Conservation (phyloP, 1,140 invertebrate genomes). For the Drosophila repleta region DNA sequence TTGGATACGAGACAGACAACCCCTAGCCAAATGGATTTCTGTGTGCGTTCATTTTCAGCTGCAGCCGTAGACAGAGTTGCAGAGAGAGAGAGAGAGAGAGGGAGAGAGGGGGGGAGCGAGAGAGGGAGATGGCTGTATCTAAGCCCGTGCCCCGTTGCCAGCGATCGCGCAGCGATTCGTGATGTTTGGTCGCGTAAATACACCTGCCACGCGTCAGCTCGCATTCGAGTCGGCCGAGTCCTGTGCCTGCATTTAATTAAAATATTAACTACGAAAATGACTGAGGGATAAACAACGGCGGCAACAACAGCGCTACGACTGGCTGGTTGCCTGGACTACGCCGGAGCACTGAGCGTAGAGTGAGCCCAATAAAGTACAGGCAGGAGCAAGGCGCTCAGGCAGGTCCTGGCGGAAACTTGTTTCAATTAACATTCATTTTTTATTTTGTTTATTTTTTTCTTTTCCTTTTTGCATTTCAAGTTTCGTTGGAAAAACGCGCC, state of each 20-base stretch:
- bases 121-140: conserved; percentile 40
- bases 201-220: conserved; percentile 79
- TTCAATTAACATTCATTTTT: conserved; percentile 68
- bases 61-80: conserved; percentile 32
- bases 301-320: conserved; percentile 35
- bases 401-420: conserved; percentile 70
- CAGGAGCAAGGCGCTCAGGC: background rate
- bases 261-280: conserved; percentile 82
- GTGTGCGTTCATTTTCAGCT: conserved; percentile 71
- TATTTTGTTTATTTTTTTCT: too few relatives aligned
- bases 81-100: conserved; percentile 21
- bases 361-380: background rate
- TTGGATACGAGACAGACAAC: conserved; percentile 51
- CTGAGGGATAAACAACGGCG: conserved; percentile 24
- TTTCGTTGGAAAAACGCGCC: conserved; percentile 65
- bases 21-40: conserved; percentile 59
- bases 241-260: conserved; percentile 81
- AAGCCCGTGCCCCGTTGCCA: conserved; percentile 60
- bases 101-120: conserved; percentile 17
- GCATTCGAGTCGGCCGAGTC: conserved; percentile 31
- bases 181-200: conserved; percentile 60
- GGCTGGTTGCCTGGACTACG: conserved; percentile 25
- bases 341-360: background rate
- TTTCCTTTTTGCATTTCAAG: conserved; percentile 64
- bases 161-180: conserved; percentile 28